Conservation (phyloP, 2,888 invertebrate genomes). For the Copidosoma aretas region DNA sequence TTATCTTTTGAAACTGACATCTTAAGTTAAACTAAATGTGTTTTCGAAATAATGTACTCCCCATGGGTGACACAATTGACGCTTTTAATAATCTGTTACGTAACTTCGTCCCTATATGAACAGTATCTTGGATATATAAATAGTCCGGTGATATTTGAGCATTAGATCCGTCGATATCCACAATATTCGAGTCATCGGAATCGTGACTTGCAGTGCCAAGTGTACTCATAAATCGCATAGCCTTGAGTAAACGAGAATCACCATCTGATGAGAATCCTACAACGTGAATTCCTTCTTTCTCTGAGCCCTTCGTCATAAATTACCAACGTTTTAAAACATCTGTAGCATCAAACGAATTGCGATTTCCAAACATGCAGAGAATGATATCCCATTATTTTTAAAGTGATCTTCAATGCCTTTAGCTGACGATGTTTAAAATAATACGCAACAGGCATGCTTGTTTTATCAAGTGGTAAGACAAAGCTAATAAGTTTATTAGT, state of each 20-base stretch:
- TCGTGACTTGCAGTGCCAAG: constrained; percentile 15
- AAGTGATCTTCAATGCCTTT: neutral
- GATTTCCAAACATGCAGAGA: constrained; percentile 3
- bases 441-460: constrained; percentile 2
- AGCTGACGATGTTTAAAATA: neutral
- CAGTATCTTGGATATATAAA: neutral
- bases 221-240: constrained; percentile 41
- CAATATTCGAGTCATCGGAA: constrained; percentile 17
- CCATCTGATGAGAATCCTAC: constrained; percentile 46
- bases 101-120: constrained; percentile 43
- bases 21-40: constrained; percentile 40
- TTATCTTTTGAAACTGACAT: constrained; percentile 42
- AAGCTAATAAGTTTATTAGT: constrained; percentile 43
- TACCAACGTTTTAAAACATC: constrained; percentile 43
- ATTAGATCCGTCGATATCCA: constrained; percentile 9
- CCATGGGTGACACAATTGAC: constrained; percentile 3
- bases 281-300: constrained; percentile 40
- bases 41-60: neutral
- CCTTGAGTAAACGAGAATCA: constrained; percentile 44
- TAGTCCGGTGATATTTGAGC: constrained; percentile 10
- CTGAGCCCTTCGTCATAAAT: constrained; percentile 33
- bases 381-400: neutral
- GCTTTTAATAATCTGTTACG: constrained; percentile 36
- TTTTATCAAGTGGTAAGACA: constrained; percentile 35
- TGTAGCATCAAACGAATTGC: constrained; percentile 18